Evolutionary conservation across 2,797 vertebrate genomes (phyloP).

Genomic region (Borostomias antarcticus): DNA sequence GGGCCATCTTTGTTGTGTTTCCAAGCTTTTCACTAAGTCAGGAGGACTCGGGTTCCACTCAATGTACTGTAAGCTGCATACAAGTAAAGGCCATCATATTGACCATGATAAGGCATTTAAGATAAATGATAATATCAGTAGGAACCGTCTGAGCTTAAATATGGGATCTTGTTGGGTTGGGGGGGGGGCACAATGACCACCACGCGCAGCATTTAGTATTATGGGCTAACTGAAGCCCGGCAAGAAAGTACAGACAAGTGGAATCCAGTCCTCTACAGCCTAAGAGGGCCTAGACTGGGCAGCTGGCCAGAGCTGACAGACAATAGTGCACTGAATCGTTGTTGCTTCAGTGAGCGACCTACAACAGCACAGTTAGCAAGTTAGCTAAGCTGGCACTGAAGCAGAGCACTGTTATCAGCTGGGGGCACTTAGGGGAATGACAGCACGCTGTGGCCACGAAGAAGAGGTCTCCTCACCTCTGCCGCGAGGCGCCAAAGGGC

Average conservation of each 20-base stretch:
- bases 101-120: no score
- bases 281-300: constrained; percentile 54
- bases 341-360: constrained; percentile 65
- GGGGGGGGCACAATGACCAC: no score
- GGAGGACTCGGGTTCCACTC: no score
- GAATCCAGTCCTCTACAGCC: constrained; percentile 35
- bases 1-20: no score
- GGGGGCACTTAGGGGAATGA: constrained; percentile 55
- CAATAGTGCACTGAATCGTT: constrained; percentile 72
- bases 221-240: neutral
- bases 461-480: constrained; percentile 58
- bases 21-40: no score
- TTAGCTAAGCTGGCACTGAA: constrained; percentile 70
- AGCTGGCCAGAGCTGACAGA: constrained; percentile 67
- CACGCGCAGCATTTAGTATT: no score
- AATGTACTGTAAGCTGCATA: no score
- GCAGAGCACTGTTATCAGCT: constrained; percentile 61
- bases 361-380: constrained; percentile 53
- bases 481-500: constrained; percentile 49
- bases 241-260: constrained; percentile 22
- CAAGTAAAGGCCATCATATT: no score
- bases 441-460: constrained; percentile 40
- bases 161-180: no score
- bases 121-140: no score
- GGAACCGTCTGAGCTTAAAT: no score